Conservation (phyloP, 2,888 invertebrate genomes). For the Himalopsyche anomala region DNA sequence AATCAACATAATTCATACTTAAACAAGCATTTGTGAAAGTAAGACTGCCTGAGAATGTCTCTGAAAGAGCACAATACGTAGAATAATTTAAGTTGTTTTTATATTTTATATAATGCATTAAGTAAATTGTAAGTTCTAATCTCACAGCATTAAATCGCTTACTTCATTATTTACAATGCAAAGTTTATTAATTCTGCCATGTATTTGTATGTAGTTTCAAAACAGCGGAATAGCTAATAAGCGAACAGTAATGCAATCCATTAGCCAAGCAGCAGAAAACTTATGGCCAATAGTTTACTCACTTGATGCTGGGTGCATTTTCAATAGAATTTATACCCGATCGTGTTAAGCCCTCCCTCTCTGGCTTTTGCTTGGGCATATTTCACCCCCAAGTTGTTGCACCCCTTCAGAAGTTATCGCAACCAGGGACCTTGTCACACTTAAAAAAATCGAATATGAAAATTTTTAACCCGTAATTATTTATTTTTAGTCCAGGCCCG, state of each 20-base stretch:
- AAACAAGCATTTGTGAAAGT: too few relatives aligned
- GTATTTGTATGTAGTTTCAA: background rate
- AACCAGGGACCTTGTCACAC: background rate
- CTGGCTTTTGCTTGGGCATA: background rate
- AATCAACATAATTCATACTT: too few relatives aligned
- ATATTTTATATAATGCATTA: too few relatives aligned
- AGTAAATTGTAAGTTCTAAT: background rate
- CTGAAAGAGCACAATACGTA: too few relatives aligned
- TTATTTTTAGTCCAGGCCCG: too few relatives aligned
- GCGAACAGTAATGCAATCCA: constrained; percentile 54
- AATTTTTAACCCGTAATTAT: too few relatives aligned
- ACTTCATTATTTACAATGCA: background rate
- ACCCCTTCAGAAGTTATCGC: background rate
- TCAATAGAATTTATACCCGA: constrained; percentile 58
- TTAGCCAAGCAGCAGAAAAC: constrained; percentile 53
- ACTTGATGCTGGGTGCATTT: constrained; percentile 45
- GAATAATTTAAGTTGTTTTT: too few relatives aligned
- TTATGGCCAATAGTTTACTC: constrained; percentile 36
- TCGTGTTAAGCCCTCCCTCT: constrained; percentile 44
- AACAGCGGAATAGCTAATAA: constrained; percentile 13
- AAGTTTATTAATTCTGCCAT: background rate
- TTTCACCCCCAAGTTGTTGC: constrained; percentile 10
- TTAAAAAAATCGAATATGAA: too few relatives aligned
- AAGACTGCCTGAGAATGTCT: too few relatives aligned
- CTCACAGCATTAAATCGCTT: background rate